Evolutionary conservation across 2,888 invertebrate genomes (phyloP).

Genomic region (Dilophus febrilis): DNA sequence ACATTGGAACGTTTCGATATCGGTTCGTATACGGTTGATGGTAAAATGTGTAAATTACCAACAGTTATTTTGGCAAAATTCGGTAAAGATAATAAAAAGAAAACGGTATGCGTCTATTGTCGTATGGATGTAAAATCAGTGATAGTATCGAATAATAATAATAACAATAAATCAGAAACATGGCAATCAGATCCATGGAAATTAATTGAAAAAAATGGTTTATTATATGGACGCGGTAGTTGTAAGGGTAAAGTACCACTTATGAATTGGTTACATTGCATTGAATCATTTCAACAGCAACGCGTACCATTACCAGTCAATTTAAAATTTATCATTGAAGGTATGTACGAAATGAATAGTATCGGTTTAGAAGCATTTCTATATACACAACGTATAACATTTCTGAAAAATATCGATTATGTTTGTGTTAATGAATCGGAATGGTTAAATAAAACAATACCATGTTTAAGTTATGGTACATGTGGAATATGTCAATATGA

Average conservation of each 20-base stretch:
- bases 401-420: constrained; percentile 24
- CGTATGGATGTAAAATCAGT: constrained; percentile 29
- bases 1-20: constrained; percentile 27
- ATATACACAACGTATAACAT: constrained; percentile 12
- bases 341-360: constrained; percentile 26
- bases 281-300: constrained; percentile 19
- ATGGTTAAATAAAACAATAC: constrained; percentile 30
- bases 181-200: constrained; percentile 30
- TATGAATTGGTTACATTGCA: constrained; percentile 28
- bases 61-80: constrained; percentile 25
- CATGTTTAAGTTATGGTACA: constrained; percentile 29
- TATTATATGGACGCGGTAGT: constrained; percentile 27
- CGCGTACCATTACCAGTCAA: constrained; percentile 29
- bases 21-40: constrained; percentile 20
- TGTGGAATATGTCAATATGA: constrained; percentile 23
- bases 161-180: too few species aligned
- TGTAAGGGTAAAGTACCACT: constrained; percentile 29
- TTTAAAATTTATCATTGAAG: constrained; percentile 30
- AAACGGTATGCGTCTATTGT: constrained; percentile 28
- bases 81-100: constrained; percentile 16
- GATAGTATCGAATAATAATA: constrained; percentile 13
- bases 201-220: constrained; percentile 20
- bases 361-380: constrained; percentile 25
- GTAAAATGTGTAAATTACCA: constrained; percentile 24
- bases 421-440: constrained; percentile 27